Evolutionary conservation across 1,140 invertebrate species (phyloP), one percentile per base, ranked within the genome.

Genomic region (Campodea augens): DNA sequence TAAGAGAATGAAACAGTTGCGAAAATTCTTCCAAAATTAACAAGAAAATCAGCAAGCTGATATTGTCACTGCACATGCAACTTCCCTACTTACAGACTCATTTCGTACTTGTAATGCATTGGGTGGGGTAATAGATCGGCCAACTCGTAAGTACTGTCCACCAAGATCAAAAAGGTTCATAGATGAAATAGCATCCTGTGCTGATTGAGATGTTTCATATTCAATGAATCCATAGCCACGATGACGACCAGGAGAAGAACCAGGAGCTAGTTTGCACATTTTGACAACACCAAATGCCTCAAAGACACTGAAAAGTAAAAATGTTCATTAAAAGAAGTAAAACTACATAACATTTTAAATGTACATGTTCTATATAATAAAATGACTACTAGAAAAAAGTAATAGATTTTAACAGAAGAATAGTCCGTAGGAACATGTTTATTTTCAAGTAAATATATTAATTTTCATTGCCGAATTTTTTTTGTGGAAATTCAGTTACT

Each of bases 111-210:
- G 75, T 3, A 86, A 64, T n/a, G 85, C 84, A 64, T 89, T 87
- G 7, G 90, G 91, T 37, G 90, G 90, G 13, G 90, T 95, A 39
- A 95, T 92, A 5, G 89, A 87, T 60, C 89, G 70, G 2, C 95
- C 93, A 45, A 99, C 95, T 55, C 89, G 66, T 0, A 98, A 64
- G 61, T 88, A 88, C 60, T 98, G 91, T 1, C 95, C 95, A 44
- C 95, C 95, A 5, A 99, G 68, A 68, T 99, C 93, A 67, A 98
- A 99, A 39, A 97, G 68, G 66, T 99, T 99, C 96, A 99, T 99
- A 25, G 90, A 95, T 0, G 87, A 77, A 46, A 99, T 96, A 41
- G 95, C 92, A 67, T 99, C 95, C 32, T 85, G 73, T 38, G 92
- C 86, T 21, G 90, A 81, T 55, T 92, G 82, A 55, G 81, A 77